These are phyloP conservation scores for Ennomos fuscantarius DNA, from an alignment of 2,888 invertebrate species.

Conservation along the genomic window DNA sequence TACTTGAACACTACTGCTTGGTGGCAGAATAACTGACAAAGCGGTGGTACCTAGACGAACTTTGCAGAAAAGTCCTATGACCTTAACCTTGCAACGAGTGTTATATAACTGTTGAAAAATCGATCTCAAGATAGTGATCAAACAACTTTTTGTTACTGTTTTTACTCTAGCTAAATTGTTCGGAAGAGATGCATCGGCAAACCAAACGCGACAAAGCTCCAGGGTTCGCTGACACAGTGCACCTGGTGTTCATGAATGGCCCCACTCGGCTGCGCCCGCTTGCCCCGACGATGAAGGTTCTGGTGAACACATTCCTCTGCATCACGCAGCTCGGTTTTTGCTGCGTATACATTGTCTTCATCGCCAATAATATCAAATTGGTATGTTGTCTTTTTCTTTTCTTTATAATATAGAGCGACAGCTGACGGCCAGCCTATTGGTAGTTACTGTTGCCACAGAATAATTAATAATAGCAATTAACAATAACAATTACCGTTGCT, in stretches of 20 bases:
- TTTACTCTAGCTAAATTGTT: constrained; percentile 86
- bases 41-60: no score
- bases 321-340: constrained; percentile 99
- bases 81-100: no score
- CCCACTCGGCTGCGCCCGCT: constrained; percentile 87
- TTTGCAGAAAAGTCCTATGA: no score
- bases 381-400: constrained; percentile 63
- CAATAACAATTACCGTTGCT: no score
- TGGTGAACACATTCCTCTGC: constrained; percentile 95
- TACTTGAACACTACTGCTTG: no score
- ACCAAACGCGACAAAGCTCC: constrained; percentile 84
- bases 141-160: background rate
- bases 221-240: constrained; percentile 93
- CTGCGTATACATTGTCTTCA: constrained; percentile 98
- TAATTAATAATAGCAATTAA: no score
- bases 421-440: no score
- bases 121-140: no score
- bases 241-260: constrained; percentile 91
- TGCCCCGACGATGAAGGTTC: constrained; percentile 86
- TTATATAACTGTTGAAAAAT: no score
- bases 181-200: constrained; percentile 87
- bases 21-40: no score
- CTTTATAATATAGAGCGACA: no score
- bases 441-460: no score
- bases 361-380: constrained; percentile 93